phyloP scores from a whole-genome alignment of 2,113 vertebrate species.

The Oncorhynchus tshawytscha region DNA sequence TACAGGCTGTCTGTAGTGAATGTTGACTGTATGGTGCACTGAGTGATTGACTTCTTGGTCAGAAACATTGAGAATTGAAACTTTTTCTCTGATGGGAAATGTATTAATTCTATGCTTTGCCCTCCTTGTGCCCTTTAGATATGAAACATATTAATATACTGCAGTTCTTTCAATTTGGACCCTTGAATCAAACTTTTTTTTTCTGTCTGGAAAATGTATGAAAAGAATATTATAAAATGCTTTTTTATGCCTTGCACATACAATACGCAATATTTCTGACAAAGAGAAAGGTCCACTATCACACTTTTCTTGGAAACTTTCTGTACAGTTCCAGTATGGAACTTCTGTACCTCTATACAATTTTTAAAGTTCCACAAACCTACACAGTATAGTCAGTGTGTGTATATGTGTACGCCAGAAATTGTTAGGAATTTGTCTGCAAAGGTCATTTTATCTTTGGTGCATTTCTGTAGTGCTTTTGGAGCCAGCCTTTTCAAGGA shows the following conservation, averaged over 20 bases:
- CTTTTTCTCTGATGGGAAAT: conserved; percentile 32
- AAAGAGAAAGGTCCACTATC: no score
- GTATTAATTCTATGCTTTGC: conserved; percentile 8
- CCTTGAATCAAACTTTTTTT: conserved; percentile 20
- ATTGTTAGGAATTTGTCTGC: background rate
- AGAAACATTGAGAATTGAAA: conserved; percentile 13
- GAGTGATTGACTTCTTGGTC: conserved; percentile 2
- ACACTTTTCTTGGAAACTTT: no score
- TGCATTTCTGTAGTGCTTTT: background rate
- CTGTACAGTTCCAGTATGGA: no score
- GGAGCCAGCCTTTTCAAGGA: background rate
- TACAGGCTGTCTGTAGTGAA: background rate
- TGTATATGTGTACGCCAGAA: no score
- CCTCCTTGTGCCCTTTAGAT: conserved; percentile 32
- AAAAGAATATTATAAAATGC: background rate
- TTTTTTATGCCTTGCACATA: no score
- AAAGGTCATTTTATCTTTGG: background rate
- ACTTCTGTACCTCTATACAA: no score
- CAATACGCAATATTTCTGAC: no score
- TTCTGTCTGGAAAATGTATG: background rate
- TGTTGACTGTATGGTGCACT: background rate
- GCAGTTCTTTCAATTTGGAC: conserved; percentile 22
- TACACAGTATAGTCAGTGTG: no score
- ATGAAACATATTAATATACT: conserved; percentile 33
- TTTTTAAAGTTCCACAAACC: no score